A percentile compares a stretch with the other conserved stretches of the same genome.
Conservation (phyloP, 2,113 vertebrate genomes). For the Ramphastos sulfuratus region DNA sequence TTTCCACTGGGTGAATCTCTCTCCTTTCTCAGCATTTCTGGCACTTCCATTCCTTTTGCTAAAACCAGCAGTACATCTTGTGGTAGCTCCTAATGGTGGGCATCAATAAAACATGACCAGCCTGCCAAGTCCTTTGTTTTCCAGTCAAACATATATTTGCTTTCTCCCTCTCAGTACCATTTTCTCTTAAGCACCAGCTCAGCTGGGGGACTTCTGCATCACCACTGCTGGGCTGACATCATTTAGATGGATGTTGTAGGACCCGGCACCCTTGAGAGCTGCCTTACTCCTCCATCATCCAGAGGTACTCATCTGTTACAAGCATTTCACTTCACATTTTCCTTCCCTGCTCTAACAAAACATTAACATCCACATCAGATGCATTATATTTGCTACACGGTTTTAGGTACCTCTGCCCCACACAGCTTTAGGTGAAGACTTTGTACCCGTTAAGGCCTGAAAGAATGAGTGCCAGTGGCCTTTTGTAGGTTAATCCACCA, state of each 20-base stretch:
- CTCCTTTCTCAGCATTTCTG: not conserved
- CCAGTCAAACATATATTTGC: not conserved
- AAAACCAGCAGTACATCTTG: not conserved
- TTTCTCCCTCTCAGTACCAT: not conserved
- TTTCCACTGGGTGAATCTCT: not conserved
- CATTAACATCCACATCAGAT: not conserved
- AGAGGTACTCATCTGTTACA: constrained; percentile 12
- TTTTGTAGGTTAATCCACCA: constrained; percentile 54
- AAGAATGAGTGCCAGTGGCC: constrained; percentile 43
- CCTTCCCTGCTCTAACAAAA: not conserved
- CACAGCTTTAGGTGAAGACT: not conserved
- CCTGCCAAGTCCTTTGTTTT: not conserved
- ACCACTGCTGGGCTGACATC: not conserved
- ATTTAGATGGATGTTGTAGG: constrained; percentile 21
- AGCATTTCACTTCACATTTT: not conserved
- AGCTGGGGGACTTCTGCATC: constrained; percentile 8
- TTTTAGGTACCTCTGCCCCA: not conserved
- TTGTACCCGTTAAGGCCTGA: constrained; percentile 1
- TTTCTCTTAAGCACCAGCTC: not conserved
- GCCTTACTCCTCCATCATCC: constrained; percentile 9
- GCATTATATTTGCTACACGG: not conserved
- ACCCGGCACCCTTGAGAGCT: not conserved
- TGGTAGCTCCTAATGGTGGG: not conserved
- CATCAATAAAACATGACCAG: constrained; percentile 37
- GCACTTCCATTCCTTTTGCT: not conserved